phyloP scores from a whole-genome alignment of 2,888 invertebrate species.

The Gasteruption jaculator region DNA sequence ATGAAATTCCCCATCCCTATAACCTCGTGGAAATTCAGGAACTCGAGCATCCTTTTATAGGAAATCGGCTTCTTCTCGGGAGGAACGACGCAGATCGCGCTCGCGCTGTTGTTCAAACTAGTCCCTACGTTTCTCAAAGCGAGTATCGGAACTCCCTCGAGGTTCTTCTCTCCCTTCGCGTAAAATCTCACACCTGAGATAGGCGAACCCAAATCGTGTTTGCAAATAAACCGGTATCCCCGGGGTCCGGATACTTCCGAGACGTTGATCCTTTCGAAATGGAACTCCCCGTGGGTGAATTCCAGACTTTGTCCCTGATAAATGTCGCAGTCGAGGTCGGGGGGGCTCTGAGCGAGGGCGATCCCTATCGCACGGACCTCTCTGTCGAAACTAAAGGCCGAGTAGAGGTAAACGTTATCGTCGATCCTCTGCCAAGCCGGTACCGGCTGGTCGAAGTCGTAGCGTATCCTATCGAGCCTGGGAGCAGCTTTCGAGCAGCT shows the following conservation, averaged over 20 bases:
- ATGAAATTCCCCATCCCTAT: slow-evolving; percentile 65
- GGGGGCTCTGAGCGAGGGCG: too few relatives aligned
- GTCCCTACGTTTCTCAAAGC: slow-evolving; percentile 44
- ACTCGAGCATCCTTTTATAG: slow-evolving; percentile 61
- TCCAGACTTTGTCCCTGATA: slow-evolving; percentile 5
- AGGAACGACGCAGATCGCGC: slow-evolving; percentile 63
- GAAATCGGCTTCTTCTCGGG: slow-evolving; percentile 56
- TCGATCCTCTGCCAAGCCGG: slow-evolving; percentile 66
- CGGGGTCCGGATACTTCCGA: too few relatives aligned
- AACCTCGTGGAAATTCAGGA: slow-evolving; percentile 64
- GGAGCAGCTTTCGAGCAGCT: slow-evolving; percentile 46
- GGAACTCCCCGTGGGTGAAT: too few relatives aligned
- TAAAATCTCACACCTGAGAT: too few relatives aligned
- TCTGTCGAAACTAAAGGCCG: slow-evolving; percentile 61
- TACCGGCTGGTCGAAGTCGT: slow-evolving; percentile 57
- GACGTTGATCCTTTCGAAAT: too few relatives aligned
- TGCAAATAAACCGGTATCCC: too few relatives aligned
- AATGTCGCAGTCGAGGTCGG: too few relatives aligned
- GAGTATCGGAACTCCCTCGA: slow-evolving; percentile 49
- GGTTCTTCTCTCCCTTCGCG: slow-evolving; percentile 10
- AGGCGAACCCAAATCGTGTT: too few relatives aligned
- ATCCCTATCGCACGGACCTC: slow-evolving; percentile 60
- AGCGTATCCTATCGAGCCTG: slow-evolving; percentile 17
- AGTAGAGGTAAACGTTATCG: slow-evolving; percentile 63
- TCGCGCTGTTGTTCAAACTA: slow-evolving; percentile 50